These are phyloP conservation scores for Platanista minor DNA, from an alignment of 2,113 vertebrate genomes.

Conservation along the genomic window DNA sequence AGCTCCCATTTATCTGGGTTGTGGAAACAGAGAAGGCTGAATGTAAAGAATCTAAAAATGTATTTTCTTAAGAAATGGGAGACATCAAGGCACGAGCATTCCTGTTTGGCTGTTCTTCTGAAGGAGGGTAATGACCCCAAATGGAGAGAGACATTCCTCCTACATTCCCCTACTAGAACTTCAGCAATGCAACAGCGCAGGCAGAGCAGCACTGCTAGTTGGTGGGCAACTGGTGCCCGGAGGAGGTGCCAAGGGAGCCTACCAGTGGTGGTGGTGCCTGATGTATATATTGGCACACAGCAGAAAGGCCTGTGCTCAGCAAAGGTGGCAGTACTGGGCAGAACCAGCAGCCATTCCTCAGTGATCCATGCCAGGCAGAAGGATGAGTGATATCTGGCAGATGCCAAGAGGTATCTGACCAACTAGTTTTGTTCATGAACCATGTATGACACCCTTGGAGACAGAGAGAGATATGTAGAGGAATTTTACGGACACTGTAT, in stretches of 20 bases:
- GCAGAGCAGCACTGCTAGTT: no score
- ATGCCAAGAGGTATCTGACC: not conserved
- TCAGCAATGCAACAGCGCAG: not conserved
- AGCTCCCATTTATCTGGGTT: not conserved
- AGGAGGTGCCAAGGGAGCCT: not conserved
- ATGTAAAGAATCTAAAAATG: not conserved
- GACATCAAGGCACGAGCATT: not conserved
- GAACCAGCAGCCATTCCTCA: not conserved
- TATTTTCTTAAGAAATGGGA: not conserved
- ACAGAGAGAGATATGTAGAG: accelerated
- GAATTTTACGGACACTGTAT: not conserved
- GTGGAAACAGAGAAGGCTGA: not conserved
- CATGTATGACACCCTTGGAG: not conserved
- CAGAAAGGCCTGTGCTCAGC: not conserved
- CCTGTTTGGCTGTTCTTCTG: not conserved
- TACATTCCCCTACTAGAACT: accelerated
- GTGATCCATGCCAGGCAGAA: not conserved
- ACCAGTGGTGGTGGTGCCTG: not conserved
- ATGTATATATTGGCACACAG: accelerated
- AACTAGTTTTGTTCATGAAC: not conserved
- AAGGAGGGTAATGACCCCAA: not conserved
- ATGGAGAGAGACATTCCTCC: not conserved
- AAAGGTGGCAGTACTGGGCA: not conserved
- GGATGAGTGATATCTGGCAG: not conserved
- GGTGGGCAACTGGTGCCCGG: not conserved